Evolutionary conservation across 2,888 invertebrate species (phyloP), one percentile per base, ranked within the genome.

Genomic region (Alloplasta piceator): DNA sequence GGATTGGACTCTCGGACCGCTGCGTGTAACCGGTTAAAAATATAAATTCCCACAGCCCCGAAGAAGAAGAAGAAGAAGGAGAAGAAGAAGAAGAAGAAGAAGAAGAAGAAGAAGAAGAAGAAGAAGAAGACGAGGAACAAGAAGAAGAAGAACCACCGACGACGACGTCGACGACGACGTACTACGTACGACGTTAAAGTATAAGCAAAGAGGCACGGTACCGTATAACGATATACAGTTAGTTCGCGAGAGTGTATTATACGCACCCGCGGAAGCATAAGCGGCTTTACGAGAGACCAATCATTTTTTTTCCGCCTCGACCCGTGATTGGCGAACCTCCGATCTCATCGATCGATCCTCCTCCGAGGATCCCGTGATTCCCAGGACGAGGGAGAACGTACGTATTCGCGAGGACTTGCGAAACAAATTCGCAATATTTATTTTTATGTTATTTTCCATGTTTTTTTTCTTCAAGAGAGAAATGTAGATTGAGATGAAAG

Each of bases 151-250:
- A 78, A 63, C 43, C 56, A 63, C 36, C 39, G 74, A 55, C 63
- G 66, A 38, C 39, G 64, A 14, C 5, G 14, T 41, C 38, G 68
- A 56, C 14, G 55, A 38, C 50, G 43, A n/a, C n/a, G n/a, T n/a
- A n/a, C n/a, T n/a, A n/a, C n/a, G n/a, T n/a, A n/a, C n/a, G n/a
- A n/a, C n/a, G n/a, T n/a, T n/a, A n/a, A n/a, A n/a, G n/a, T 70
- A 50, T 50, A 39, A 67, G 75, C 55, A 60, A 64, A 61, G 64
- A 76, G 66, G 77, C 68, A 67, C 75, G 82, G 85, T 88, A 89
- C 88, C 88, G 89, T 89, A 88, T 84, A 85, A 73, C 85, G 83
- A 86, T 86, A 83, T 88, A 89, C 88, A 89, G 89, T 88, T 88
- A 88, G 83, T 74, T 78, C 60, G 60, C 63, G 48, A 61, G 60